Conservation (phyloP, 2,113 vertebrate species). For the Petrocephalus zakoni region DNA sequence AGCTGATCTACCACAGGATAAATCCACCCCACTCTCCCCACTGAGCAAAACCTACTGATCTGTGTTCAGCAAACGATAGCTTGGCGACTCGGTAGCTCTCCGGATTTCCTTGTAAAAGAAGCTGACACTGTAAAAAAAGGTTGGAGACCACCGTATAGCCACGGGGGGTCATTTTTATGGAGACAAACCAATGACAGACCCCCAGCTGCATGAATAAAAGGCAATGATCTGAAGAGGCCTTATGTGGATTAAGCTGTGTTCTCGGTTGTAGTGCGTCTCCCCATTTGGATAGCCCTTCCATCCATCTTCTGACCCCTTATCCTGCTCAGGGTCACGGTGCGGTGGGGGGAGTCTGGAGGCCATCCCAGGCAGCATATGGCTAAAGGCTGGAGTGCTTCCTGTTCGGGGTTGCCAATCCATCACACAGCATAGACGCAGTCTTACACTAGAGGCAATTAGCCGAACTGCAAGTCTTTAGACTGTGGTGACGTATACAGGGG, state of each 20-base stretch:
- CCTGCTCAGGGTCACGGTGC: background rate
- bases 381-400: background rate
- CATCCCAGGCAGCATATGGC: background rate
- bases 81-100: background rate
- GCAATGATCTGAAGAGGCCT: constrained; percentile 24
- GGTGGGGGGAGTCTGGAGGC: background rate
- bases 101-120: background rate
- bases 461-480: background rate
- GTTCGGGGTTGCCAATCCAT: background rate
- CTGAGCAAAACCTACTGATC: background rate
- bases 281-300: background rate
- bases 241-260: constrained; percentile 46
- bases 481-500: background rate
- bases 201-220: constrained; percentile 37
- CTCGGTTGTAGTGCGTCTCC: background rate
- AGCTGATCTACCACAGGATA: background rate
- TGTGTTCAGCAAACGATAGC: background rate
- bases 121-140: background rate
- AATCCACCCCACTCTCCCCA: background rate
- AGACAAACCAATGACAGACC: constrained; percentile 7
- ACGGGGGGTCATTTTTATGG: constrained; percentile 4
- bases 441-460: background rate
- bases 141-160: background rate
- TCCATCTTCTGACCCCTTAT: background rate
- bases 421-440: background rate